Evolutionary conservation across 2,888 invertebrate genomes (phyloP), one percentile per base, ranked within the genome.

Genomic region (Lissonota sp.): DNA sequence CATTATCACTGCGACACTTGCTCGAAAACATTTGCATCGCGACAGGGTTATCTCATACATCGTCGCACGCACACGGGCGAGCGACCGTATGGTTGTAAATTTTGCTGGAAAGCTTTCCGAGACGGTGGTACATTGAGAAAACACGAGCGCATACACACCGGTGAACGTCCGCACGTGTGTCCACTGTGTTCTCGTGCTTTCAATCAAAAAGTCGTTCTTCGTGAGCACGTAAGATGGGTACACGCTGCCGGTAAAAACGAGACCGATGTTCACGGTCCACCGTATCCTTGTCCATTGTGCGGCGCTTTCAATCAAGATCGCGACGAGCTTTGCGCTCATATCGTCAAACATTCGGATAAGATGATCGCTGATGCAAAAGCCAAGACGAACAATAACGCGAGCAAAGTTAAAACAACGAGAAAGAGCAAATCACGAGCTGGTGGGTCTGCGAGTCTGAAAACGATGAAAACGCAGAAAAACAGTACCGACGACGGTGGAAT

Each of bases 91-190:
- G 93, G 93, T 5, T 94, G 94, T 85, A 92, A 92, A 83, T 93
- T 92, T 82, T 94, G 94, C 83, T 93, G 93, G 93, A 94, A 94
- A 85, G 93, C 94, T 0, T 94, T 94, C 86, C 92, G 94, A 7
- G 94, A 94, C 80, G 94, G 94, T 8, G 94, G 94, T 1, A 94
- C 94, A 1, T 86, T 94, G 42, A 89, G 93, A 51, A 94, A 94
- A 84, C 93, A 94, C 76, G 93, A 94, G 84, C 89, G 94, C 16
- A 94, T 94, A 63, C 94, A 94, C 74, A 94, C 94, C 0, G 94
- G 94, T 0, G 94, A 94, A 82, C 91, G 94, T 57, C 94, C 94
- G 0, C 94, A 94, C 78, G 93, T 93, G 12, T 94, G 94, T 87
- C 93, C 94, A 1, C 86, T 94, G 1, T 94, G 94, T 86, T 88